Evolutionary conservation across 1,140 invertebrate genomes (phyloP).

Genomic region (Lepidostoma basale): DNA sequence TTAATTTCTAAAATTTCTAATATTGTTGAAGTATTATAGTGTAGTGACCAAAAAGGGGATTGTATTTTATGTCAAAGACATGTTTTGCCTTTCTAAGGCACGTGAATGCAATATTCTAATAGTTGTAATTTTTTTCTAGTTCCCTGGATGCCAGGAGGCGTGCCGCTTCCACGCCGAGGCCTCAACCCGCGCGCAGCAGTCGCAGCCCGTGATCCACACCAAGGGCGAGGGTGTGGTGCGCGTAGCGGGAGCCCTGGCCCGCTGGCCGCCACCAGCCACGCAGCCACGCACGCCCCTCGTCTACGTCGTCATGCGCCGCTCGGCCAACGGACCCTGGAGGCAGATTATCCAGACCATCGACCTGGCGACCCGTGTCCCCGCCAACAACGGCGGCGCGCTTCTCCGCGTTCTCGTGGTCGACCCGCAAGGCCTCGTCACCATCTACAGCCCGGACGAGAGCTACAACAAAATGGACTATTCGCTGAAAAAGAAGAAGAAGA

Average conservation of each 20-base stretch:
- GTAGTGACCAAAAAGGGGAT: no score
- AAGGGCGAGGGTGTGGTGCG: conserved; percentile 69
- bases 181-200: conserved; percentile 61
- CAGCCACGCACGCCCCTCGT: conserved; percentile 63
- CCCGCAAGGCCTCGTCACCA: conserved; percentile 68
- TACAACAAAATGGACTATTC: conserved; percentile 49
- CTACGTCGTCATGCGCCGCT: conserved; percentile 71
- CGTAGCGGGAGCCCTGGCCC: conserved; percentile 62
- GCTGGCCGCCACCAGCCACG: conserved; percentile 66
- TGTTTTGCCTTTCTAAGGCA: no score
- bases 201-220: conserved; percentile 69
- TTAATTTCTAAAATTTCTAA: no score
- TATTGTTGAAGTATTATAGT: no score
- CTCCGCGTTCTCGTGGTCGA: conserved; percentile 70
- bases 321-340: conserved; percentile 66
- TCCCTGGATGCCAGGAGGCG: conserved; percentile 71
- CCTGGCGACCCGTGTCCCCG: conserved; percentile 64
- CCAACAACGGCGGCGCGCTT: conserved; percentile 63
- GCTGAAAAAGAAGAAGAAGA: conserved; percentile 57
- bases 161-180: conserved; percentile 70
- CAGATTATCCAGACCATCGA: conserved; percentile 70
- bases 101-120: no score
- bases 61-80: no score
- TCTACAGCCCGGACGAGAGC: conserved; percentile 68
- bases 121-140: conserved; percentile 63